phyloP scores from a whole-genome alignment of 2,113 vertebrate species.

The Pogona vitticeps region DNA sequence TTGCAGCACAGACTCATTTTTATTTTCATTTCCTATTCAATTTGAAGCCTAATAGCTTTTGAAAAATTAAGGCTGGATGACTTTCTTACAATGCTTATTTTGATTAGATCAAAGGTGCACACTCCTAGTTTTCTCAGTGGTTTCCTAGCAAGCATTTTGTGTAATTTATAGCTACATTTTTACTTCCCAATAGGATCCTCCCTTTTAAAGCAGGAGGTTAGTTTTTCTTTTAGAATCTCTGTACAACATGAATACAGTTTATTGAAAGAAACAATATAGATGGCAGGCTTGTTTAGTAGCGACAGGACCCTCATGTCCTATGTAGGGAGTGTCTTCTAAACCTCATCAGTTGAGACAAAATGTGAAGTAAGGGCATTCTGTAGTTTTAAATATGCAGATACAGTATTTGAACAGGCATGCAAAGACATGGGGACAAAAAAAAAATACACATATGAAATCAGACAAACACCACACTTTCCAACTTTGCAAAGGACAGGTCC shows the following conservation, averaged over 20 bases:
- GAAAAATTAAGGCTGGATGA: constrained; percentile 74
- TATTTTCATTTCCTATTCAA: constrained; percentile 78
- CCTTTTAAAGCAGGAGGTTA: constrained; percentile 1
- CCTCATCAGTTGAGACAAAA: not conserved
- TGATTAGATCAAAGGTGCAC: constrained; percentile 71
- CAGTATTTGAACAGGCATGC: not conserved
- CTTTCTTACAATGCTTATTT: constrained; percentile 72
- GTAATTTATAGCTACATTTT: constrained; percentile 41
- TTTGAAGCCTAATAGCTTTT: constrained; percentile 79
- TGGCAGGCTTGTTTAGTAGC: not conserved
- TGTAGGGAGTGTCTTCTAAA: not conserved
- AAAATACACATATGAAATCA: not conserved
- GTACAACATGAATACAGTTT: not conserved
- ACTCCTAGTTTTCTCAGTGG: constrained; percentile 49
- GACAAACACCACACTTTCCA: not conserved
- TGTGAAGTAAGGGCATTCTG: not conserved
- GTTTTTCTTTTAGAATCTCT: not conserved
- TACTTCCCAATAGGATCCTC: not conserved
- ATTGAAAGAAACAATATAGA: not conserved
- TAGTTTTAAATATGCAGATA: not conserved
- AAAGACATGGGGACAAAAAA: not conserved
- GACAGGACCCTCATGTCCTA: not conserved
- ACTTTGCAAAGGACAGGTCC: too few species aligned
- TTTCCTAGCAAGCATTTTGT: constrained; percentile 52
- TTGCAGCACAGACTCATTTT: constrained; percentile 73